A percentile compares a stretch with the other conserved stretches of the same genome.
Evolutionary conservation across 2,797 vertebrate species (phyloP).

Genomic region (Enteromius anoplus): DNA sequence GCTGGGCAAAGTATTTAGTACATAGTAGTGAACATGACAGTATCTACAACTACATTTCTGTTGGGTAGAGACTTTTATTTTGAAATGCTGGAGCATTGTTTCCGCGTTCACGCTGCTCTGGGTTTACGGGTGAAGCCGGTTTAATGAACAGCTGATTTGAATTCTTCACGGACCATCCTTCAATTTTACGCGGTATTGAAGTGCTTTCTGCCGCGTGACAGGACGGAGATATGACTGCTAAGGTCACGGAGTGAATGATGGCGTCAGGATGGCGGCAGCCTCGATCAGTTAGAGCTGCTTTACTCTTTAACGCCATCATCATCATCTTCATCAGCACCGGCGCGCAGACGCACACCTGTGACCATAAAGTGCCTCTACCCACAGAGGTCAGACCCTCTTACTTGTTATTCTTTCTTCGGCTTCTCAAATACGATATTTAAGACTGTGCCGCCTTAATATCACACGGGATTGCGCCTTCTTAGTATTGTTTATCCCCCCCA

Average conservation of each 20-base stretch:
- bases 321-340: constrained; percentile 58
- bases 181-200: not conserved
- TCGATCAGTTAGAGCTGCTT: constrained; percentile 58
- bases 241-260: constrained; percentile 69
- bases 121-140: constrained; percentile 37
- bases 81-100: not conserved
- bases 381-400: constrained; percentile 67
- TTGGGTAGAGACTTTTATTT: constrained; percentile 2
- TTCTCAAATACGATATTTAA: not conserved
- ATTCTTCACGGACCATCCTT: not conserved
- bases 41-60: not conserved
- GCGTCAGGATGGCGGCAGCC: constrained; percentile 69
- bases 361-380: constrained; percentile 70
- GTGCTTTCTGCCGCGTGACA: not conserved
- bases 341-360: constrained; percentile 70
- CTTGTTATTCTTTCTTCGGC: not conserved
- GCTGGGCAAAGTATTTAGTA: not conserved
- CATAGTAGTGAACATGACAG: not conserved
- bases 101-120: not conserved
- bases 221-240: constrained; percentile 69
- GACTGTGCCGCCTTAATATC: not conserved
- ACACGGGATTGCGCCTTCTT: not conserved
- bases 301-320: constrained; percentile 55
- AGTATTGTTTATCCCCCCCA: not conserved
- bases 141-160: constrained; percentile 25